phyloP scores from a whole-genome alignment of 1,140 invertebrate species.

The Eulimnadia texana region DNA sequence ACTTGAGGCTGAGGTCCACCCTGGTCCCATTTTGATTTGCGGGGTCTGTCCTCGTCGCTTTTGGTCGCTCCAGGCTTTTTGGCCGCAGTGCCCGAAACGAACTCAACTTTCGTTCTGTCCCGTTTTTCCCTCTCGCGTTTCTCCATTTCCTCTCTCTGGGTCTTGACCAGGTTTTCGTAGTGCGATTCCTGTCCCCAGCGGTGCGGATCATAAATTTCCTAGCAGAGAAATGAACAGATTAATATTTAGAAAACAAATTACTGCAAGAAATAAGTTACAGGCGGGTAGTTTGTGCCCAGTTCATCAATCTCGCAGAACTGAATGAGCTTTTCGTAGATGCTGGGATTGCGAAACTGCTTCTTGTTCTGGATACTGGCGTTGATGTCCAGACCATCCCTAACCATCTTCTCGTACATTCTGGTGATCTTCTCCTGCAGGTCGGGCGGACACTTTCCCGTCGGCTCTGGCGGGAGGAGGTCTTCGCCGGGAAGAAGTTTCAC shows the following conservation, averaged over 20 bases:
- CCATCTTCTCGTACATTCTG: constrained; percentile 54
- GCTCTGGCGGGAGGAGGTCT: constrained; percentile 19
- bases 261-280: constrained; percentile 26
- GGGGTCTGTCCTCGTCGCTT: constrained; percentile 48
- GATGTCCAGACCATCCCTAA: constrained; percentile 65
- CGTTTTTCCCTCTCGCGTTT: constrained; percentile 78
- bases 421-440: constrained; percentile 52
- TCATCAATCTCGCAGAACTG: constrained; percentile 89
- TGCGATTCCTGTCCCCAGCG: constrained; percentile 83
- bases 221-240: constrained; percentile 22
- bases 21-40: constrained; percentile 85
- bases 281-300: constrained; percentile 84
- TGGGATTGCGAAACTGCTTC: constrained; percentile 89
- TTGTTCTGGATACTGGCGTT: constrained; percentile 75
- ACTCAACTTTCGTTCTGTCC: constrained; percentile 77
- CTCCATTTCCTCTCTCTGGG: constrained; percentile 85
- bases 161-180: constrained; percentile 78
- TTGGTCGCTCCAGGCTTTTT: constrained; percentile 30
- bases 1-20: constrained; percentile 40
- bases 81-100: constrained; percentile 66
- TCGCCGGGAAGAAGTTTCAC: constrained; percentile 7
- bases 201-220: constrained; percentile 79
- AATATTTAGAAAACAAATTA: background rate
- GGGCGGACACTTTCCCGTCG: constrained; percentile 17
- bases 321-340: constrained; percentile 93